A percentile compares a stretch with the other conserved stretches of the same genome.
phyloP scores from a whole-genome alignment of 1,140 invertebrate species.

The Drosophila rhopaloa region DNA sequence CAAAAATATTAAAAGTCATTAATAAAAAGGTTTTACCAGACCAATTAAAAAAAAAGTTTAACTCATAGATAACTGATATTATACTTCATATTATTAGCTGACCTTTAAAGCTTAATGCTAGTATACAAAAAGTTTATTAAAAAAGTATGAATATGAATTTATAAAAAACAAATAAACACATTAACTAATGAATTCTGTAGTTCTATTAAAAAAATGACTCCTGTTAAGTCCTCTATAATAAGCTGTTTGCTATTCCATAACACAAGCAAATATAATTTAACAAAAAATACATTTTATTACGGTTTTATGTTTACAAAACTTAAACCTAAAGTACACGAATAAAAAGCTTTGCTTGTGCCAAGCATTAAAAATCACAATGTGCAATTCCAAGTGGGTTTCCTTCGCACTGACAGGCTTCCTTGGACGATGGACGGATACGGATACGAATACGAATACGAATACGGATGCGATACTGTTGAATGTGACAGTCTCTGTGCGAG shows the following conservation, averaged over 20 bases:
- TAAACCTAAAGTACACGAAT: conserved; percentile 22
- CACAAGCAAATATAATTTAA: conserved; percentile 10
- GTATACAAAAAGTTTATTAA: not conserved
- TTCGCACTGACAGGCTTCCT: not conserved
- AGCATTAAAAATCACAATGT: conserved; percentile 48
- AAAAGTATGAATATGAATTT: too few species aligned
- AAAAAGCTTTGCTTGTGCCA: conserved; percentile 15
- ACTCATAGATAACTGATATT: too few species aligned
- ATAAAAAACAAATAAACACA: too few species aligned
- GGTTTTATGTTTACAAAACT: conserved; percentile 8
- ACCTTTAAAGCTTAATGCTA: not conserved
- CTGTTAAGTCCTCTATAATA: not conserved
- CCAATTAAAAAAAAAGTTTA: too few species aligned
- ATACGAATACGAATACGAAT: not conserved
- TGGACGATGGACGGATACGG: not conserved
- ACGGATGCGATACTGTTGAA: conserved; percentile 21
- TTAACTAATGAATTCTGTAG: not conserved
- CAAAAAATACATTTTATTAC: conserved; percentile 20
- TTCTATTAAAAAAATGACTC: not conserved
- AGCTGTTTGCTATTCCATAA: not conserved
- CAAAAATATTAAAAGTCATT: too few species aligned
- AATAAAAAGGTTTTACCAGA: too few species aligned
- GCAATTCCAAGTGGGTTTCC: conserved; percentile 13
- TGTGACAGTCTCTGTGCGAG: conserved; percentile 31
- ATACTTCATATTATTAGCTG: too few species aligned